Evolutionary conservation across 2,113 vertebrate species (phyloP).

Genomic region (Eidolon helvum): DNA sequence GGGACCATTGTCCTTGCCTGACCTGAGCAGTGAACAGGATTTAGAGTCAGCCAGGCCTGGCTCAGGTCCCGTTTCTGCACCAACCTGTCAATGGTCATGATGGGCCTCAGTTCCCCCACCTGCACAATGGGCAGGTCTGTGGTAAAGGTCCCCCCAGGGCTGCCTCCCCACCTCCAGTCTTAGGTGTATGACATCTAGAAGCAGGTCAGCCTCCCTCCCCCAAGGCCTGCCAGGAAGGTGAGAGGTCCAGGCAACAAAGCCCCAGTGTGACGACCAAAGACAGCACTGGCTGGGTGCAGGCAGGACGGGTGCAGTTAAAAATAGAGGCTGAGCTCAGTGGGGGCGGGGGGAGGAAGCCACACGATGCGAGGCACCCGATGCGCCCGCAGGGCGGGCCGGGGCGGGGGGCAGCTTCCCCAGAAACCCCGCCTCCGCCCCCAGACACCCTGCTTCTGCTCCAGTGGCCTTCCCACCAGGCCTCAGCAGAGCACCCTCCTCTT

Average conservation of each 20-base stretch:
- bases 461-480: not conserved
- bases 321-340: not conserved
- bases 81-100: accelerated
- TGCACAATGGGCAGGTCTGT: no score
- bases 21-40: not conserved
- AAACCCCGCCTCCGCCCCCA: no score
- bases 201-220: not conserved
- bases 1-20: accelerated
- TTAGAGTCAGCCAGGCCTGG: not conserved
- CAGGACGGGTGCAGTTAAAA: not conserved
- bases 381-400: not conserved
- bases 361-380: accelerated
- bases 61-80: not conserved
- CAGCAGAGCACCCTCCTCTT: not conserved
- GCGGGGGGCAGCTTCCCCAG: not conserved
- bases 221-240: not conserved
- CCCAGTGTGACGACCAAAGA: not conserved
- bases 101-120: not conserved
- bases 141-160: not conserved
- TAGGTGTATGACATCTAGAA: not conserved
- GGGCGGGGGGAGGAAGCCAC: conserved; percentile 28
- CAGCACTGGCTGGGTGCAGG: not conserved
- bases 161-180: not conserved
- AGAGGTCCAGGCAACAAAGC: not conserved
- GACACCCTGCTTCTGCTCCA: not conserved